phyloP scores from a whole-genome alignment of 2,888 invertebrate genomes.

The Netelia fuscicornis region DNA sequence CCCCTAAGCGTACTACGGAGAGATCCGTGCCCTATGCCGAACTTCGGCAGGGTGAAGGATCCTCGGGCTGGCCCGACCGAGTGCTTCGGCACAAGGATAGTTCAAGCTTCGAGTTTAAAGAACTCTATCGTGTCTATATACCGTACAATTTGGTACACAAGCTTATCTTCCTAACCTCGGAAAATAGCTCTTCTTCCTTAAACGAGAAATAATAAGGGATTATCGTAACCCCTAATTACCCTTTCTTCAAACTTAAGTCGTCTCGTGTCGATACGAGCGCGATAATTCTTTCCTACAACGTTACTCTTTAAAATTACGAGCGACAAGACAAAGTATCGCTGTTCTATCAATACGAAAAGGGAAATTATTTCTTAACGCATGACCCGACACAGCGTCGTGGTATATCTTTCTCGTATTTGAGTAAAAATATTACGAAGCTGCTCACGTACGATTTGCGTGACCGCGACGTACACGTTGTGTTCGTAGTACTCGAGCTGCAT shows the following conservation, averaged over 20 bases:
- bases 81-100: constrained; percentile 36
- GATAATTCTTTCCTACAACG: no score
- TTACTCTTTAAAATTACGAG: no score
- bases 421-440: constrained; percentile 52
- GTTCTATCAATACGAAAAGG: constrained; percentile 59
- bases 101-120: constrained; percentile 39
- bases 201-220: not conserved
- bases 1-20: constrained; percentile 32
- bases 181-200: no score
- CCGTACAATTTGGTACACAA: constrained; percentile 2
- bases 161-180: not conserved
- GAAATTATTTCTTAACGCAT: constrained; percentile 59
- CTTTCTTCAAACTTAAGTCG: no score
- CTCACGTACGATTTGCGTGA: constrained; percentile 54
- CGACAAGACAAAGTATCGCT: constrained; percentile 3
- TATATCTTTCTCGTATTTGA: constrained; percentile 33
- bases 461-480: not conserved
- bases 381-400: not conserved
- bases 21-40: constrained; percentile 58
- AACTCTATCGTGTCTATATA: constrained; percentile 53
- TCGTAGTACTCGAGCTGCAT: not conserved
- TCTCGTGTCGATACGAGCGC: no score
- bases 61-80: constrained; percentile 16
- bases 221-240: no score
- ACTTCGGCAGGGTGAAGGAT: constrained; percentile 55